Evolutionary conservation across 2,797 vertebrate genomes (phyloP).

Genomic region (Oryzias dopingdopingensis): DNA sequence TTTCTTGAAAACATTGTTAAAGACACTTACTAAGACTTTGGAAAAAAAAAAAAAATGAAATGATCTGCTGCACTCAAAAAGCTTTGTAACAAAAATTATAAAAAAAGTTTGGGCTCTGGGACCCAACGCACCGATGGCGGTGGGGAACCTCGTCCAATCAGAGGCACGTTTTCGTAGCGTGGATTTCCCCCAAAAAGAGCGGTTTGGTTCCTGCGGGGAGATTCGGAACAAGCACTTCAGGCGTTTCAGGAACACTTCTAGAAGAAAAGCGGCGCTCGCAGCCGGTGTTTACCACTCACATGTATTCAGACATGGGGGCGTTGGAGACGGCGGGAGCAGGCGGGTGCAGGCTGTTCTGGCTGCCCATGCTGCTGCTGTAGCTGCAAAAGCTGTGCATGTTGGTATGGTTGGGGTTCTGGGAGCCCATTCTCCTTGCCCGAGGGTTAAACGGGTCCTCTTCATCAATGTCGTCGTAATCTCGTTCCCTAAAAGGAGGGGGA

Average conservation of each 20-base stretch:
- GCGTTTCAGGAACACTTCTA: background rate
- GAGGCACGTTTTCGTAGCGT: slow-evolving; percentile 92
- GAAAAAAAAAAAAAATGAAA: background rate
- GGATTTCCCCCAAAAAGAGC: slow-evolving; percentile 91
- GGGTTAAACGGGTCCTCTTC: slow-evolving; percentile 95
- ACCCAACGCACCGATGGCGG: slow-evolving; percentile 90
- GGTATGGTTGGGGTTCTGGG: slow-evolving; percentile 78
- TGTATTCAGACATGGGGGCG: slow-evolving; percentile 88
- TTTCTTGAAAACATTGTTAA: slow-evolving; percentile 20
- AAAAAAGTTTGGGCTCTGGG: slow-evolving; percentile 58
- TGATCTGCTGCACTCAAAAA: slow-evolving; percentile 21
- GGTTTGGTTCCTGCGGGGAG: slow-evolving; percentile 85
- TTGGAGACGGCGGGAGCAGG: slow-evolving; percentile 83
- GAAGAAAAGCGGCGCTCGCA: background rate
- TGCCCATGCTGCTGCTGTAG: slow-evolving; percentile 95
- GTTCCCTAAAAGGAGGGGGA: slow-evolving; percentile 72
- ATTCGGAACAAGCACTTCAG: background rate
- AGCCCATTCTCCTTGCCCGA: slow-evolving; percentile 76
- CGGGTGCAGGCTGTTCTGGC: slow-evolving; percentile 91
- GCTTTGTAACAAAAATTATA: slow-evolving; percentile 34
- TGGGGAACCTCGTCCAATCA: slow-evolving; percentile 91
- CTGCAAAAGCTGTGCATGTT: slow-evolving; percentile 95
- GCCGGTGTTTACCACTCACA: slow-evolving; percentile 71
- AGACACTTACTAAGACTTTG: slow-evolving; percentile 1
- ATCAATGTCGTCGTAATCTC: slow-evolving; percentile 91